These are phyloP conservation scores for Neogobius melanostomus DNA, from an alignment of 2,113 vertebrate species.

Conservation along the genomic window DNA sequence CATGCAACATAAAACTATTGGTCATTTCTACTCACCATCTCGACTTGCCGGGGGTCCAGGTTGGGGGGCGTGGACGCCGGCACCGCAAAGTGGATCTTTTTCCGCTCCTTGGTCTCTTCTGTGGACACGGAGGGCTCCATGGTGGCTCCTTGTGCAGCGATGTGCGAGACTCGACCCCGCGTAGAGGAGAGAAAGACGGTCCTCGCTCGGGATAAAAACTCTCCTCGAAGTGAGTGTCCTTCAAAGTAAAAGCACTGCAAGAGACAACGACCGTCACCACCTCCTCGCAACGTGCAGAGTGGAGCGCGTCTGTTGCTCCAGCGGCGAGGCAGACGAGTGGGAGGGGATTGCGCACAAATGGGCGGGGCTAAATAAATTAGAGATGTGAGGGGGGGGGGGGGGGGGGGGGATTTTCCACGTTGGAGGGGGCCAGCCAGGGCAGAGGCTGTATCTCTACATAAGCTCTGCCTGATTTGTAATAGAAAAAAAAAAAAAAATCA, in stretches of 20 bases:
- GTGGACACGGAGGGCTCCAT: conserved; percentile 73
- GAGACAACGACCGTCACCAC: background rate
- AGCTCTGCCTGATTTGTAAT: conserved; percentile 74
- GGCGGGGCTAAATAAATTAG: conserved; percentile 34
- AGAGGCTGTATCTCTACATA: conserved; percentile 36
- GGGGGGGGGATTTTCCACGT: conserved; percentile 17
- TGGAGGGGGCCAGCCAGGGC: conserved; percentile 21
- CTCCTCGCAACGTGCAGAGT: conserved; percentile 60
- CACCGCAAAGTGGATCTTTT: conserved; percentile 93
- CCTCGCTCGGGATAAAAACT: conserved; percentile 24
- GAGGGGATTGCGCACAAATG: conserved; percentile 16
- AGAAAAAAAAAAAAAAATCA: conserved; percentile 54
- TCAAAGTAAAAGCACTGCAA: background rate
- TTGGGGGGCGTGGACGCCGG: conserved; percentile 83
- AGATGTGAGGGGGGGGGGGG: background rate
- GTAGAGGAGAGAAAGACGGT: conserved; percentile 6
- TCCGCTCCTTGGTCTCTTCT: conserved; percentile 85
- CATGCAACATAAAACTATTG: no score
- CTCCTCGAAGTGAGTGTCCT: conserved; percentile 39
- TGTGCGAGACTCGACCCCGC: conserved; percentile 32
- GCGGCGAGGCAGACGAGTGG: conserved; percentile 43
- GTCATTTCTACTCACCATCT: conserved; percentile 84
- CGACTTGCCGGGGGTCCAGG: conserved; percentile 92
- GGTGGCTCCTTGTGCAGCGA: conserved; percentile 25
- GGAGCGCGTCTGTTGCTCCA: conserved; percentile 52